These are phyloP conservation scores for Tadarida brasiliensis DNA, from an alignment of 2,797 vertebrate genomes.

Conservation along the genomic window DNA sequence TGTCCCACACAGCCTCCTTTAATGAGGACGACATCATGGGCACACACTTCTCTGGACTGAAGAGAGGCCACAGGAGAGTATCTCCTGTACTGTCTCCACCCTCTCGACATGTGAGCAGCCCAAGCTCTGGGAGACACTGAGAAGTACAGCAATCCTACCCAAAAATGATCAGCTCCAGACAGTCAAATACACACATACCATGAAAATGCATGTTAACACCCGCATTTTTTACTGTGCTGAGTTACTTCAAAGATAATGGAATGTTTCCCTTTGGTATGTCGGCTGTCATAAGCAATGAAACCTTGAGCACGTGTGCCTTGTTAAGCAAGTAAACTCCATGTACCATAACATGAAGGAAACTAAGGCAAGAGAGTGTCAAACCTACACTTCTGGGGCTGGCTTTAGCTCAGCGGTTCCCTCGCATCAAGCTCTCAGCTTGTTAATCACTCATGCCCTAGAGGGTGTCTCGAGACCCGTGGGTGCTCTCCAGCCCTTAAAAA, in stretches of 20 bases:
- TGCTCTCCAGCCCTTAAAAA: too few relatives aligned
- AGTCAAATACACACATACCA: neutral
- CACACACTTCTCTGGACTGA: neutral
- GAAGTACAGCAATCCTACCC: neutral
- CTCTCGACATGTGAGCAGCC: neutral
- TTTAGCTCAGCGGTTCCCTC: too few relatives aligned
- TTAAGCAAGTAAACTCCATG: neutral
- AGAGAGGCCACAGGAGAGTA: fast-evolving
- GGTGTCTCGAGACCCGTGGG: too few relatives aligned
- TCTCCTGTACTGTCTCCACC: neutral
- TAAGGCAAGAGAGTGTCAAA: neutral
- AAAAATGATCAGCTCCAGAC: neutral
- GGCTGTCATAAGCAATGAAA: neutral
- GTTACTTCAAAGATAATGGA: neutral
- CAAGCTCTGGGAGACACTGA: neutral
- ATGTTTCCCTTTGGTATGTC: neutral
- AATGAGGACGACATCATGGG: neutral
- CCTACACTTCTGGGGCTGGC: too few relatives aligned
- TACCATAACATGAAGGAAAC: neutral
- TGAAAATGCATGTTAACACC: neutral
- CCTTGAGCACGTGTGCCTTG: neutral
- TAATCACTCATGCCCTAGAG: too few relatives aligned
- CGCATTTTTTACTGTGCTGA: neutral
- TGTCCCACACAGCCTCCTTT: neutral
- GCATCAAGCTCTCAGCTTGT: too few relatives aligned